phyloP scores from a whole-genome alignment of 2,888 invertebrate genomes.

The Erebia epiphron region DNA sequence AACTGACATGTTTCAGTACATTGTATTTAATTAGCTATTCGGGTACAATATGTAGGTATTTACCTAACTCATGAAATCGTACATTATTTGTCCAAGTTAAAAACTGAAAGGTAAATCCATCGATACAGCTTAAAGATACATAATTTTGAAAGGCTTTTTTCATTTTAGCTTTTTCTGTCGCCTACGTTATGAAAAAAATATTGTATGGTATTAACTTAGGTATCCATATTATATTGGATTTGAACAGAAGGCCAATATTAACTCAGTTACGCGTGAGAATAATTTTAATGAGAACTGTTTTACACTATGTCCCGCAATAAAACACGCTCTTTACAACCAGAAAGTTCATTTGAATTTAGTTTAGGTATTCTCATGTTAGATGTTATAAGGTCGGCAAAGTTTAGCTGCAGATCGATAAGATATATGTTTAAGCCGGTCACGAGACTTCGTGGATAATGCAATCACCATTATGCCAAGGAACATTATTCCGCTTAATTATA shows the following conservation, averaged over 20 bases:
- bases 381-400: slow-evolving; percentile 35
- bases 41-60: slow-evolving; percentile 39
- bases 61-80: slow-evolving; percentile 41
- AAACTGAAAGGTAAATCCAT: no score
- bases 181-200: no score
- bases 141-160: no score
- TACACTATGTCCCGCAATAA: slow-evolving; percentile 2
- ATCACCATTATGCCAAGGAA: slow-evolving; percentile 44
- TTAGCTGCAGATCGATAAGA: slow-evolving; percentile 35
- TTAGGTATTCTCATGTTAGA: slow-evolving; percentile 25
- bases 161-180: no score
- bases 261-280: neutral
- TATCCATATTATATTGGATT: neutral
- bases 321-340: slow-evolving; percentile 4
- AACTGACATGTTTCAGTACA: slow-evolving; percentile 38
- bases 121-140: no score
- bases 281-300: neutral
- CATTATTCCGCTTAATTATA: slow-evolving; percentile 53
- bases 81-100: neutral
- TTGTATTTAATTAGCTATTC: slow-evolving; percentile 45
- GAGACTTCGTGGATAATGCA: slow-evolving; percentile 47
- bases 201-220: no score
- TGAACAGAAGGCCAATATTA: neutral
- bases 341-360: slow-evolving; percentile 28
- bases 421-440: slow-evolving; percentile 34